A percentile compares a stretch with the other conserved stretches of the same genome.
phyloP scores from a whole-genome alignment of 2,888 invertebrate genomes.

The Hydraecia micacea region DNA sequence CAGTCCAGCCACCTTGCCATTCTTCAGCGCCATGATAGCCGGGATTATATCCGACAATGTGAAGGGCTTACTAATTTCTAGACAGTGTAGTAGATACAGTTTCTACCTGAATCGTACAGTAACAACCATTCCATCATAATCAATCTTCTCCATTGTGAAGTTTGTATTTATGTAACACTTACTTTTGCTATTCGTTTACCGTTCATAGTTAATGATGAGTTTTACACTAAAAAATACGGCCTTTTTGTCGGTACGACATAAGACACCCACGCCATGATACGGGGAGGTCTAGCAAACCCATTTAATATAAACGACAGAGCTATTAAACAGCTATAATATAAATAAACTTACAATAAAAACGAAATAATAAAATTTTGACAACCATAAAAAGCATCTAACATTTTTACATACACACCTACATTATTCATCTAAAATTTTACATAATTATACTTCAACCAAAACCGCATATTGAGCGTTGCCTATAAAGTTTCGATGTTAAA shows the following conservation, averaged over 20 bases:
- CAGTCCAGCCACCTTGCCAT: background rate
- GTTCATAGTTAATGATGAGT: conserved; percentile 16
- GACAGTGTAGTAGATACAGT: no score
- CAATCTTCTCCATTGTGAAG: background rate
- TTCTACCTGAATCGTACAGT: background rate
- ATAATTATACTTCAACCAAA: conserved; percentile 22
- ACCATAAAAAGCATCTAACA: conserved; percentile 32
- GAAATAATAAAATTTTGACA: conserved; percentile 47
- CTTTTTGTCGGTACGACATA: conserved; percentile 27
- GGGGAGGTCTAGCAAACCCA: conserved; percentile 43
- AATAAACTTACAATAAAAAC: conserved; percentile 37
- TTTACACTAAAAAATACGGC: conserved; percentile 15
- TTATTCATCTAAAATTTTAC: conserved; percentile 32
- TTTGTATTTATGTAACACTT: background rate
- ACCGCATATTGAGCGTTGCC: conserved; percentile 21
- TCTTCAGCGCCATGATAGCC: background rate
- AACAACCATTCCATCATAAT: background rate
- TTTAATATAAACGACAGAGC: conserved; percentile 35
- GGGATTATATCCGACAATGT: no score
- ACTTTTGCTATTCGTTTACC: conserved; percentile 9
- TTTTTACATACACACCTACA: conserved; percentile 41
- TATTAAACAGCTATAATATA: conserved; percentile 47
- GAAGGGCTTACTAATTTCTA: no score
- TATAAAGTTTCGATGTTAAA: conserved; percentile 51
- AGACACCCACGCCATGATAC: conserved; percentile 35